Evolutionary conservation across 2,797 vertebrate species (phyloP).

Genomic region (Oreochromis mossambicus): DNA sequence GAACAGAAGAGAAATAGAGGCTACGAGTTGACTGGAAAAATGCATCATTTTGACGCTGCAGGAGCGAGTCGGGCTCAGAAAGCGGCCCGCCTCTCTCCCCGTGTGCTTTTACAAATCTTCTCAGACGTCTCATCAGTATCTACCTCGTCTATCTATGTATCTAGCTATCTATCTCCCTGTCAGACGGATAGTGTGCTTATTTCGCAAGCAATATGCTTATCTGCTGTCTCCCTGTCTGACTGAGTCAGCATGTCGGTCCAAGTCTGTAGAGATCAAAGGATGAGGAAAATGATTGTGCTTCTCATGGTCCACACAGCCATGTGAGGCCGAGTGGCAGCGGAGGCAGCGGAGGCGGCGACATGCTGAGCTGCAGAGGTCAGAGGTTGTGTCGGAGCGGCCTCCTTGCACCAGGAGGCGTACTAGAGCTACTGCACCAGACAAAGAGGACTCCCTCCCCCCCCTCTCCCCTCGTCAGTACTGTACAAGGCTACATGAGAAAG

Average conservation of each 20-base stretch:
- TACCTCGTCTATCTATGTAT: constrained; percentile 12
- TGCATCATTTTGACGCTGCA: constrained; percentile 39
- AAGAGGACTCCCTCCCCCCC: constrained; percentile 26
- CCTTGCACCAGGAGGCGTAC: constrained; percentile 18
- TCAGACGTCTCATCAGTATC: constrained; percentile 21
- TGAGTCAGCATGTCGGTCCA: constrained; percentile 33
- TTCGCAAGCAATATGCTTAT: constrained; percentile 54
- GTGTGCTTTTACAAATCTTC: constrained; percentile 59
- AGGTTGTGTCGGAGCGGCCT: constrained; percentile 63
- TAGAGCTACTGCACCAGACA: constrained; percentile 41
- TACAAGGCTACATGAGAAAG: constrained; percentile 60
- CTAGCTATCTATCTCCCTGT: constrained; percentile 12
- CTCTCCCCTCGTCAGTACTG: constrained; percentile 31
- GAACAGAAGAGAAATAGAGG: constrained; percentile 48
- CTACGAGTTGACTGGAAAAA: constrained; percentile 48
- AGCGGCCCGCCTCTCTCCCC: constrained; percentile 32
- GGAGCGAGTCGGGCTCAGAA: constrained; percentile 36
- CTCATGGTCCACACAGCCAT: constrained; percentile 44
- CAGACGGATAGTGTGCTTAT: constrained; percentile 56
- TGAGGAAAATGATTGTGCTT: constrained; percentile 68
- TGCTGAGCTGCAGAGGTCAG: constrained; percentile 64
- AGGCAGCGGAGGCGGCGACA: constrained; percentile 13
- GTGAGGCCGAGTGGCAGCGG: constrained; percentile 17
- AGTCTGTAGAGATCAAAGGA: constrained; percentile 34
- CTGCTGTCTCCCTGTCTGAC: constrained; percentile 39